Evolutionary conservation across 2,113 vertebrate genomes (phyloP).

Genomic region (Campylomormyrus tamandua): DNA sequence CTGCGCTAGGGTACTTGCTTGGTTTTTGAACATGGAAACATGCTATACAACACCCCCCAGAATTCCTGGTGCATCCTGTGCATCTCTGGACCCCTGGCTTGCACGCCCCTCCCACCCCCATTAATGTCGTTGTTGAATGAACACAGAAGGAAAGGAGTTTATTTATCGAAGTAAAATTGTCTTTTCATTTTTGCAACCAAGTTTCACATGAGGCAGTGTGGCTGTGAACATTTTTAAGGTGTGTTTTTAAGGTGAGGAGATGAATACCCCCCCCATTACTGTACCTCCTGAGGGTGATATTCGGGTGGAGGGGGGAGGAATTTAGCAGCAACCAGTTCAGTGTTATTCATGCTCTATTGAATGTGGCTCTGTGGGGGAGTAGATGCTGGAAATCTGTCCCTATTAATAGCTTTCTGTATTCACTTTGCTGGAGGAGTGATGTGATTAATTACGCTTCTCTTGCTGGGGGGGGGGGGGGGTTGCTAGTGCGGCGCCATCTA

Average conservation of each 20-base stretch:
- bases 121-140: background rate
- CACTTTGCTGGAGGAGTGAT: background rate
- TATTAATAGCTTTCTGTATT: background rate
- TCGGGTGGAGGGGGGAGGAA: background rate
- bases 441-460: background rate
- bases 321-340: background rate
- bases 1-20: background rate
- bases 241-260: background rate
- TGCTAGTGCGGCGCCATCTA: background rate
- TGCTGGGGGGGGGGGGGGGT: background rate
- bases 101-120: background rate
- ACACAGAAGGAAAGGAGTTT: background rate
- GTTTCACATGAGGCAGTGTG: background rate
- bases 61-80: background rate
- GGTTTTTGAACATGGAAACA: background rate
- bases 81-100: background rate
- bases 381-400: background rate
- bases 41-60: background rate
- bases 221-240: background rate
- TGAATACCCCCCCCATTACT: background rate
- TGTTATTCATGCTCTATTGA: constrained; percentile 1
- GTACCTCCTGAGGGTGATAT: background rate
- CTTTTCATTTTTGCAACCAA: background rate
- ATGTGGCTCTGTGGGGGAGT: background rate
- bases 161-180: background rate